Evolutionary conservation across 2,888 invertebrate genomes (phyloP).

Genomic region (Alsophila aescularia): DNA sequence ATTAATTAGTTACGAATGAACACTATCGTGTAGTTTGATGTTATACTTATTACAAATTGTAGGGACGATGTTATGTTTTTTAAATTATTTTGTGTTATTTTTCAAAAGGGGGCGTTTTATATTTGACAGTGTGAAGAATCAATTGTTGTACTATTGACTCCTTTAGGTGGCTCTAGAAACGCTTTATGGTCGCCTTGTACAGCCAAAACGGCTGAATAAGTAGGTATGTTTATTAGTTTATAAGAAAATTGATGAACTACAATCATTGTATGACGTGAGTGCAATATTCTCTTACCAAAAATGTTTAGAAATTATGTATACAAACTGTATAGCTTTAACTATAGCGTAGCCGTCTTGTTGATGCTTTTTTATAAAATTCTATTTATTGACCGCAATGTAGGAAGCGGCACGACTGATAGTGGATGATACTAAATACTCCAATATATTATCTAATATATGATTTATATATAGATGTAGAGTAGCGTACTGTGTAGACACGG

Average conservation of each 20-base stretch:
- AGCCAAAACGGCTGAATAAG: conserved; percentile 65
- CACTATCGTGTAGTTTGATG: conserved; percentile 8
- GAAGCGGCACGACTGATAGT: conserved; percentile 79
- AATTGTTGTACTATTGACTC: not conserved
- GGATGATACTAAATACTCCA: conserved; percentile 77
- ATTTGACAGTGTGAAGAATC: no score
- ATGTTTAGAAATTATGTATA: conserved; percentile 81
- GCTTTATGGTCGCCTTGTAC: conserved; percentile 70
- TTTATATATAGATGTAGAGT: conserved; percentile 72
- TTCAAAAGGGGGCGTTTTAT: no score
- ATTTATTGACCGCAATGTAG: conserved; percentile 79
- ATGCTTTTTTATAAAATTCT: conserved; percentile 83
- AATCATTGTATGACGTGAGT: conserved; percentile 60
- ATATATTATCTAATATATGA: conserved; percentile 62
- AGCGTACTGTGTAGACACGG: conserved; percentile 52
- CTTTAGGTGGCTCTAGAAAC: conserved; percentile 51
- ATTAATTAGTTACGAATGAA: conserved; percentile 25
- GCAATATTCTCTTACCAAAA: conserved; percentile 82
- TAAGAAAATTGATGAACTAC: conserved; percentile 53
- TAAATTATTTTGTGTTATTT: no score
- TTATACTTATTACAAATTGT: conserved; percentile 1
- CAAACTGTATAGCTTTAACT: conserved; percentile 82
- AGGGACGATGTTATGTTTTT: no score
- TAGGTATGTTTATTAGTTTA: conserved; percentile 48
- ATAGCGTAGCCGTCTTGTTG: conserved; percentile 82